These are phyloP conservation scores for Engraulis encrasicolus DNA, from an alignment of 2,113 vertebrate species.

Conservation along the genomic window DNA sequence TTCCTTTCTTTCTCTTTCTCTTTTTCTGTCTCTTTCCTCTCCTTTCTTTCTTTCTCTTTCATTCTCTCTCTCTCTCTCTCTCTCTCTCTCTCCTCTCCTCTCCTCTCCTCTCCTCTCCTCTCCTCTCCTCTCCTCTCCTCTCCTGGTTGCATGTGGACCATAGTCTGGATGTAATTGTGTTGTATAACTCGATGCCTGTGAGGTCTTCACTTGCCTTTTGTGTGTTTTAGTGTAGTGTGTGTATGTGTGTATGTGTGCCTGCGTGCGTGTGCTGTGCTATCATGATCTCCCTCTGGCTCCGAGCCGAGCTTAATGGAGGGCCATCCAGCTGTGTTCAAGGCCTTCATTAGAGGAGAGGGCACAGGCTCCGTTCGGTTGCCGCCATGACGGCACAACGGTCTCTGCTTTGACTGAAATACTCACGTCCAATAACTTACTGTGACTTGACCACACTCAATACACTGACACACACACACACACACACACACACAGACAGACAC, in stretches of 20 bases:
- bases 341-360: background rate
- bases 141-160: background rate
- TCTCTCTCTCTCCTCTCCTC: background rate
- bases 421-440: too few relatives aligned
- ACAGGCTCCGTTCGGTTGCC: background rate
- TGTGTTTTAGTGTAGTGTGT: background rate
- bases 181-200: slow-evolving; percentile 20
- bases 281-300: background rate
- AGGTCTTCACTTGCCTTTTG: background rate
- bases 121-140: background rate
- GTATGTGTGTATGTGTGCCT: slow-evolving; percentile 10
- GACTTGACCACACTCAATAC: too few relatives aligned
- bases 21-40: background rate
- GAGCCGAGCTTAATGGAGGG: background rate
- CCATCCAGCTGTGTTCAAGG: background rate
- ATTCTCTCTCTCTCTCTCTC: background rate
- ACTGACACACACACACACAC: too few relatives aligned
- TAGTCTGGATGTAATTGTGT: background rate
- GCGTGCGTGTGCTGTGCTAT: background rate
- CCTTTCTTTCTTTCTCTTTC: too few relatives aligned
- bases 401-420: background rate
- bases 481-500: background rate
- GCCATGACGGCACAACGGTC: background rate
- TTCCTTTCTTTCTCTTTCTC: too few relatives aligned
- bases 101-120: too few relatives aligned